Percentiles rank a stretch among this genome's conserved stretches.
These are phyloP conservation scores for Balaenoptera acutorostrata DNA, from an alignment of 2,113 vertebrate species.

Conservation along the genomic window DNA sequence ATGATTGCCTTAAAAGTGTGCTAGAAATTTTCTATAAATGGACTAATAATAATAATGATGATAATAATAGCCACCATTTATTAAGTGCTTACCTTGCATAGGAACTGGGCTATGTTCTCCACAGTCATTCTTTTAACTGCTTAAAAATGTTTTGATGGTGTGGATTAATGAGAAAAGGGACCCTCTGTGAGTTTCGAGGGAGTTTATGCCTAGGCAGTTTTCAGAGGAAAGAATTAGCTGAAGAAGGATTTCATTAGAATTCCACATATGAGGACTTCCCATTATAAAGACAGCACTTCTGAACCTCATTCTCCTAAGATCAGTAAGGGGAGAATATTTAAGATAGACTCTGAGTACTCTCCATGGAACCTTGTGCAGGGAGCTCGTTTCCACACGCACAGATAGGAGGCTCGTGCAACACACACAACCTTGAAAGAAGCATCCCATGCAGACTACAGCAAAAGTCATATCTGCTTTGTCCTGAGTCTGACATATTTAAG, in stretches of 20 bases:
- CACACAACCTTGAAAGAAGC: neutral
- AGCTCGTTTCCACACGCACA: neutral
- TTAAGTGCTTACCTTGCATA: neutral
- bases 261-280: neutral
- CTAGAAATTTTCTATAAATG: slow-evolving; percentile 54
- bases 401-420: neutral
- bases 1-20: slow-evolving; percentile 42
- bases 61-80: slow-evolving; percentile 25
- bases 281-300: neutral
- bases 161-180: neutral
- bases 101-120: neutral
- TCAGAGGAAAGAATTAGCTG: neutral
- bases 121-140: neutral
- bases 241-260: neutral
- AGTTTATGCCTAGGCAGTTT: neutral
- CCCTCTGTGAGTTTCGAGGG: neutral
- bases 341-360: neutral
- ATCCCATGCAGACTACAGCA: neutral
- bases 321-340: neutral
- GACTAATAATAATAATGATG: slow-evolving; percentile 25
- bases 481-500: neutral
- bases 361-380: neutral
- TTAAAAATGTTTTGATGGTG: neutral
- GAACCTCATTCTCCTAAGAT: neutral
- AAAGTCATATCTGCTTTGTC: neutral